Base-by-base conservation (phyloP, 1,140 invertebrate species). In the Oryzaephilus surinamensis region DNA sequence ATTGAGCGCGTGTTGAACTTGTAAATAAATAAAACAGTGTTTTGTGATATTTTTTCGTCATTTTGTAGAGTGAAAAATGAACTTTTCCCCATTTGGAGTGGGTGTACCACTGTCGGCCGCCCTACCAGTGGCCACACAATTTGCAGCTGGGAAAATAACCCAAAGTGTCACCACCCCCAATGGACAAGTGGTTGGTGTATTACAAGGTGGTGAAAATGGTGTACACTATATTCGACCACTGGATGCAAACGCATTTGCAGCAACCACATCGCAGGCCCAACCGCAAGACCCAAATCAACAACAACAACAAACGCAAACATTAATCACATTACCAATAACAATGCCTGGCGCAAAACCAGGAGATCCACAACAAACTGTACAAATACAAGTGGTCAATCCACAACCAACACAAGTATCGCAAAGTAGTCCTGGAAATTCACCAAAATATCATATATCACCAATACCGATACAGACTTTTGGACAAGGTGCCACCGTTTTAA, bases 181-280 rank as follows among this genome's bases (percentile, higher is more conserved):
- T 44, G 65, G 61, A 31, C 64, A 64, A 58, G 63, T 61, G 13
- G 60, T 58, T 31, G 58, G 60, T 29, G 53, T 58, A 10, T 45
- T 61, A 14, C 55, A 59, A 48, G 53, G 55, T 8, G 75, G 77
- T 11, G 81, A 83, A 40, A 74, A 74, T 46, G 79, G 78, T 2
- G 72, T 84, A n/a, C 80, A 82, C 51, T 85, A 83, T 52, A 61
- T 84, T 28, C 71, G 80, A 14, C 71, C 79, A 2, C 62, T 82
- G 12, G 79, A 83, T 46, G 70, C 74, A 1, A 73, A 73, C 49
- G 65, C 69, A 0, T 72, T 72, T 38, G 58, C 68, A 1, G 61
- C 67, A 1, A 26, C 45, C 21, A 33, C 43, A 52, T 63, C 10
- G 6, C 48, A 35, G 5, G 48, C 54, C 15, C 67, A 32, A 45